Conservation (phyloP, 1,140 invertebrate species). For the Anadara kagoshimensis region DNA sequence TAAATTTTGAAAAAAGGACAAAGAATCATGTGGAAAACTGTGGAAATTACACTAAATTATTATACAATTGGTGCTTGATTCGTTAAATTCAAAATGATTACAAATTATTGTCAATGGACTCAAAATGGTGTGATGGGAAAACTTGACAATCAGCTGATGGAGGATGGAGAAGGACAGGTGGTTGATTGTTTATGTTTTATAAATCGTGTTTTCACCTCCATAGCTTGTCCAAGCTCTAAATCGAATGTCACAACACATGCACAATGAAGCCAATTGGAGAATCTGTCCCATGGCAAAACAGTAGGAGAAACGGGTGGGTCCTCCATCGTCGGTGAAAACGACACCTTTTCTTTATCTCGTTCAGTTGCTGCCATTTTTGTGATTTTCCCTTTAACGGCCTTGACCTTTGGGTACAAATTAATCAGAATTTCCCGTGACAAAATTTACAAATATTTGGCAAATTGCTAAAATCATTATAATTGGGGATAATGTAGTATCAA, state of each 20-base stretch:
- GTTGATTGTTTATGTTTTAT: too few relatives aligned
- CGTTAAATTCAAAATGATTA: slow-evolving; percentile 3
- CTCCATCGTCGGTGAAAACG: background rate
- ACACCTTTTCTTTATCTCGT: slow-evolving; percentile 1
- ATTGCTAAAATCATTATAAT: background rate
- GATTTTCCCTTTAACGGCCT: slow-evolving; percentile 38
- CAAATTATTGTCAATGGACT: too few relatives aligned
- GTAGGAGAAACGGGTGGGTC: slow-evolving; percentile 54
- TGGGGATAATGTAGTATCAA: too few relatives aligned
- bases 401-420: background rate
- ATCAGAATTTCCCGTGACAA: slow-evolving; percentile 1
- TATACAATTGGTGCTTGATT: too few relatives aligned
- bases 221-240: slow-evolving; percentile 96
- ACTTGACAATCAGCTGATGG: too few relatives aligned
- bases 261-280: slow-evolving; percentile 96
- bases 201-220: slow-evolving; percentile 82
- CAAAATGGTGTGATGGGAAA: too few relatives aligned
- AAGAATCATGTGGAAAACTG: too few relatives aligned
- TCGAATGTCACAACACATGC: slow-evolving; percentile 99
- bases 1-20: too few relatives aligned
- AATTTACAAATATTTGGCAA: slow-evolving; percentile 5
- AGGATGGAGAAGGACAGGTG: too few relatives aligned
- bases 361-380: slow-evolving; percentile 36
- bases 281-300: slow-evolving; percentile 76
- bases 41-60: too few relatives aligned